phyloP scores from a whole-genome alignment of 2,888 invertebrate genomes.

The Anoncus sp. region DNA sequence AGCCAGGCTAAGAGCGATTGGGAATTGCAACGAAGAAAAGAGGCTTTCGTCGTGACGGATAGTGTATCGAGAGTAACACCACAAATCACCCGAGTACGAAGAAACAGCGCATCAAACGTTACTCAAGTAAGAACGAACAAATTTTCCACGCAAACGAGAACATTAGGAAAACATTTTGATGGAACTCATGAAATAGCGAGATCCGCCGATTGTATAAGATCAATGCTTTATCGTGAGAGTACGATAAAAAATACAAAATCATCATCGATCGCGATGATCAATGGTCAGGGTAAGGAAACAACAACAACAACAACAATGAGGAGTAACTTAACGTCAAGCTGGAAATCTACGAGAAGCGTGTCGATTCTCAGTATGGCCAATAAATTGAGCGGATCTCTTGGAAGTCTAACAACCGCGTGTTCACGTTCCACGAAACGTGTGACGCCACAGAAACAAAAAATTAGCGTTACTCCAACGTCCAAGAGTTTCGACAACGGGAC shows the following conservation, averaged over 20 bases:
- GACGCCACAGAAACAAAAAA: slow-evolving; percentile 17
- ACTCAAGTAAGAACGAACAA: slow-evolving; percentile 62
- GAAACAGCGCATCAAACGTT: slow-evolving; percentile 66
- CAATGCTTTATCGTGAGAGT: slow-evolving; percentile 66
- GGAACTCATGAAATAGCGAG: slow-evolving; percentile 67
- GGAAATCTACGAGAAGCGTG: slow-evolving; percentile 56
- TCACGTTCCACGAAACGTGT: slow-evolving; percentile 50
- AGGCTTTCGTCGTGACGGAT: slow-evolving; percentile 57
- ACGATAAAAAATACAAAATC: slow-evolving; percentile 26
- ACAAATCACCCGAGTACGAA: slow-evolving; percentile 56
- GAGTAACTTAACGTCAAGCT: slow-evolving; percentile 37
- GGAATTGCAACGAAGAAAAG: slow-evolving; percentile 69
- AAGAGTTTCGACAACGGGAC: slow-evolving; percentile 58
- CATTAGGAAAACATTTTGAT: slow-evolving; percentile 39
- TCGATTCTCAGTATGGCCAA: slow-evolving; percentile 66
- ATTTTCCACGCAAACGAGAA: slow-evolving; percentile 64
- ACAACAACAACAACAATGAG: slow-evolving; percentile 33
- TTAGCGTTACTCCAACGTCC: slow-evolving; percentile 43
- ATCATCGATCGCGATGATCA: slow-evolving; percentile 43
- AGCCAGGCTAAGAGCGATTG: slow-evolving; percentile 75
- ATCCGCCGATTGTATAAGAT: slow-evolving; percentile 77
- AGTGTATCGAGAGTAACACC: slow-evolving; percentile 19
- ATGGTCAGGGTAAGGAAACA: slow-evolving; percentile 52
- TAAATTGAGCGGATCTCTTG: slow-evolving; percentile 72
- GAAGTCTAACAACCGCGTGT: slow-evolving; percentile 63